A percentile compares a stretch with the other conserved stretches of the same genome.
Conservation (phyloP, 2,113 vertebrate genomes). For the Haliaeetus leucogaster region DNA sequence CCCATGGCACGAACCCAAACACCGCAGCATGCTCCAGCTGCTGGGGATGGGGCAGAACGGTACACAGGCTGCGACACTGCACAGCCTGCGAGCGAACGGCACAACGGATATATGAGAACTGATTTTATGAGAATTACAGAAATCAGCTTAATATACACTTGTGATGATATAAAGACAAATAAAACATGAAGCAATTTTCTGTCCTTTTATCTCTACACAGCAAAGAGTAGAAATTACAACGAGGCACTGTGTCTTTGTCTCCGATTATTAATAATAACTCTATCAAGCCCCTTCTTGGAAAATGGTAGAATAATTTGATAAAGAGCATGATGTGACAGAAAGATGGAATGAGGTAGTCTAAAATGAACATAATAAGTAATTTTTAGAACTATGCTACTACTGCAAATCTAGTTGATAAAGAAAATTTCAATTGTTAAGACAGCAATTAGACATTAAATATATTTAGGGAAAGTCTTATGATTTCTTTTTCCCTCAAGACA, state of each 20-base stretch:
- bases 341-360: not conserved
- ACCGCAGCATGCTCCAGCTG: not conserved
- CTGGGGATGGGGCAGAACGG: not conserved
- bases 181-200: not conserved
- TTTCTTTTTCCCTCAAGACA: not conserved
- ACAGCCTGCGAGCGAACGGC: not conserved
- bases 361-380: not conserved
- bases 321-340: not conserved
- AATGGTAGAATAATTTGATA: not conserved
- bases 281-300: not conserved
- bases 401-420: not conserved
- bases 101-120: not conserved
- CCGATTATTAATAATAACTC: not conserved
- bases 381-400: not conserved
- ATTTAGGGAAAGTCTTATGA: not conserved
- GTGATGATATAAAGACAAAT: not conserved
- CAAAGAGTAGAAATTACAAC: not conserved
- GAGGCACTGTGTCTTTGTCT: not conserved
- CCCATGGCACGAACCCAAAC: fast-evolving
- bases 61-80: fast-evolving
- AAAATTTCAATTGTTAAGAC: not conserved
- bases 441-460: not conserved
- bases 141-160: not conserved
- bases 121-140: not conserved
- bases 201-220: not conserved